Conservation (phyloP, 2,113 vertebrate species). For the Xerus inauris region DNA sequence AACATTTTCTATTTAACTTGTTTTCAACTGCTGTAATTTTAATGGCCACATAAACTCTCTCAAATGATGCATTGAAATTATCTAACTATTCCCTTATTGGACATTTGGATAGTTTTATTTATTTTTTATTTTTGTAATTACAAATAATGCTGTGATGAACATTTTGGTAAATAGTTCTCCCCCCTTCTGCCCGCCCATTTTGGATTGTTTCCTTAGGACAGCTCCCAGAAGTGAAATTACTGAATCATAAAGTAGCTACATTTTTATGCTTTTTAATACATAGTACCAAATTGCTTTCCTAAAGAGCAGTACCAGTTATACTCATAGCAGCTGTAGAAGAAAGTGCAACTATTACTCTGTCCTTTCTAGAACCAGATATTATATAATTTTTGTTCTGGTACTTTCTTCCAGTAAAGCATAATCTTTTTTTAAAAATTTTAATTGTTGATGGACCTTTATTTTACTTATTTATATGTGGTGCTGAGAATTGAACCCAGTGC, state of each 20-base stretch:
- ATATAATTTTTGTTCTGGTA: slow-evolving; percentile 38
- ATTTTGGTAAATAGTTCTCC: slow-evolving; percentile 40
- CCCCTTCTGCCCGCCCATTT: not conserved
- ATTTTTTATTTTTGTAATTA: slow-evolving; percentile 60
- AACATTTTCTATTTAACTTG: slow-evolving; percentile 47
- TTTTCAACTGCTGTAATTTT: slow-evolving; percentile 50
- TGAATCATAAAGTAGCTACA: slow-evolving; percentile 52
- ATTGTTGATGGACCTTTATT: too few relatives aligned
- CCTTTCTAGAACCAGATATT: not conserved
- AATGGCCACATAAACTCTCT: slow-evolving; percentile 22
- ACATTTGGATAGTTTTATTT: slow-evolving; percentile 46
- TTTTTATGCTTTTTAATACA: slow-evolving; percentile 27
- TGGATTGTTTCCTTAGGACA: slow-evolving; percentile 36
- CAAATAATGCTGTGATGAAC: slow-evolving; percentile 35
- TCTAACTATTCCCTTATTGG: slow-evolving; percentile 6
- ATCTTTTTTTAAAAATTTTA: too few relatives aligned
- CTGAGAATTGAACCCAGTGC: too few relatives aligned
- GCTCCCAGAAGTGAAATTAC: slow-evolving; percentile 52
- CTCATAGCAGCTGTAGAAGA: not conserved
- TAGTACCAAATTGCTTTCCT: slow-evolving; percentile 40
- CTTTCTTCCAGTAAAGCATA: not conserved
- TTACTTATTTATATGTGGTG: too few relatives aligned
- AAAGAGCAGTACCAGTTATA: not conserved
- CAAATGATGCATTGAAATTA: slow-evolving; percentile 38
- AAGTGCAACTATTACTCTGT: not conserved